Base-by-base conservation (phyloP, 30 jellyfish, hydroid and myxozoan genomes). In the Nemopilema nomurai region DNA sequence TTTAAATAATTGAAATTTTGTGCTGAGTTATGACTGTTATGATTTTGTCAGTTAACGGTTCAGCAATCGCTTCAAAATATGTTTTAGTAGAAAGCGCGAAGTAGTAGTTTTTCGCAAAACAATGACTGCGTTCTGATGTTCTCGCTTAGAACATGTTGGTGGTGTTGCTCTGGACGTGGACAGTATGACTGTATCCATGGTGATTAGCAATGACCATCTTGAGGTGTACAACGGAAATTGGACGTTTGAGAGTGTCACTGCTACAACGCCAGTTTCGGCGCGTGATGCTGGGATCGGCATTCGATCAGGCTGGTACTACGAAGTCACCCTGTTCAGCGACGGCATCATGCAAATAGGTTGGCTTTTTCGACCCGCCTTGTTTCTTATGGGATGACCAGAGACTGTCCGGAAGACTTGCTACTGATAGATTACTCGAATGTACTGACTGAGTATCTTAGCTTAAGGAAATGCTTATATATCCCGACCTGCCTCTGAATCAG, bases 301-400 rank as follows among this genome's bases (percentile, higher is more conserved):
- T 4, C 51, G 76, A 8, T 50, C 23, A 33, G 98, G 98, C n/a
- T 92, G 98, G 98, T 92, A 88, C 77, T 92, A 81, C 80, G 98
- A 92, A 76, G 98, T 87, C 18, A 62, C 83, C 22, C 67, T 92
- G 20, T 76, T 81, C 73, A 79, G 97, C 87, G 81, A 87, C 17
- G 98, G 98, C 49, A 86, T 92, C 8, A 76, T 92, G 96, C 98
- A 87, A 52, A 83, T 92, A 23, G 98, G 98, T 92, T 0, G 27
- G 31, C 27, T 23, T 30, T 74, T 41, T n/a, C n/a, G n/a, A n/a
- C n/a, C n/a, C n/a, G n/a, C n/a, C n/a, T n/a, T n/a, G n/a, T n/a
- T n/a, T n/a, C n/a, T n/a, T n/a, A n/a, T n/a, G n/a, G n/a, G n/a
- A n/a, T n/a, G n/a, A n/a, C n/a, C n/a, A n/a, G n/a, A n/a, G n/a